A percentile compares a stretch with the other conserved stretches of the same genome.
phyloP scores from a whole-genome alignment of 1,140 invertebrate genomes.

The Marisa cornuarietis region DNA sequence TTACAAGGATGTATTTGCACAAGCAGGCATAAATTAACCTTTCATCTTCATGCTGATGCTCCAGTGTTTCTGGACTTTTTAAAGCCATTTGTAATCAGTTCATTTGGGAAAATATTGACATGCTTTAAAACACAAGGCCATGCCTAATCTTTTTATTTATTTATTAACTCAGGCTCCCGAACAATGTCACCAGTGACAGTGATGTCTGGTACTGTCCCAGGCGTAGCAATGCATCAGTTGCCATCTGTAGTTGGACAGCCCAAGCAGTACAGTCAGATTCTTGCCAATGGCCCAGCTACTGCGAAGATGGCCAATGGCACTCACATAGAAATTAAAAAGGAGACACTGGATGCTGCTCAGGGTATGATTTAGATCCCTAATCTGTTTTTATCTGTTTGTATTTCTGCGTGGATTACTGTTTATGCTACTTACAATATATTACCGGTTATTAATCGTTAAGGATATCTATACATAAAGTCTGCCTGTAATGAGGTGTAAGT shows the following conservation, averaged over 20 bases:
- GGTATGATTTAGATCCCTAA: conserved; percentile 25
- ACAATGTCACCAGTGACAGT: conserved; percentile 55
- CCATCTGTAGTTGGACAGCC: conserved; percentile 63
- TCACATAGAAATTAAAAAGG: conserved; percentile 58
- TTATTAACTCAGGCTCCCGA: conserved; percentile 44
- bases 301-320: conserved; percentile 54
- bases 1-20: neutral
- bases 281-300: conserved; percentile 52
- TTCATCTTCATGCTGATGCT: neutral
- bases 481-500: too few relatives aligned
- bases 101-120: too few relatives aligned
- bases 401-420: too few relatives aligned
- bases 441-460: too few relatives aligned
- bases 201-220: conserved; percentile 25
- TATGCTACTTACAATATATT: too few relatives aligned
- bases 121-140: too few relatives aligned
- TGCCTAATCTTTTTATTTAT: too few relatives aligned
- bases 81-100: conserved; percentile 5
- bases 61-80: conserved; percentile 1
- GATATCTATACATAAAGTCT: too few relatives aligned
- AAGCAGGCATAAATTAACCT: neutral
- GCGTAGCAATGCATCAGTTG: conserved; percentile 58
- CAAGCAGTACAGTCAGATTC: conserved; percentile 56
- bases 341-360: conserved; percentile 44
- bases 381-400: neutral